Conservation (phyloP, 2,113 vertebrate genomes). For the Gila orcuttii region DNA sequence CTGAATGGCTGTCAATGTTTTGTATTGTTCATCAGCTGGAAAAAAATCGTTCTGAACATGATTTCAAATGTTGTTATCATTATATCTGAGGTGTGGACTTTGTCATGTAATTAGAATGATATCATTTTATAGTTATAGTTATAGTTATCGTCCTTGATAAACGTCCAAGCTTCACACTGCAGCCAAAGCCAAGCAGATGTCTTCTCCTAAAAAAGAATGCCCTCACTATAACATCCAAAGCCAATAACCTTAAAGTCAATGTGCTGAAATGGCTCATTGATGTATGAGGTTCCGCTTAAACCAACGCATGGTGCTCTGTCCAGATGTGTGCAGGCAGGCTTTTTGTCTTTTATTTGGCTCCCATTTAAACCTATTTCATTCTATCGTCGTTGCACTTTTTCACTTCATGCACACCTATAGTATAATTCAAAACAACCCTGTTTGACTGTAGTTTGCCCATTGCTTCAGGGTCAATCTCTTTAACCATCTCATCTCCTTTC, state of each 20-base stretch:
- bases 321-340: slow-evolving; percentile 19
- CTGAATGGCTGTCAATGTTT: neutral
- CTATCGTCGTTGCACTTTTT: neutral
- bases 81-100: neutral
- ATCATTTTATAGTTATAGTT: no score
- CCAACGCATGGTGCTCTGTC: slow-evolving; percentile 11
- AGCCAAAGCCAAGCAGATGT: slow-evolving; percentile 38
- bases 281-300: slow-evolving; percentile 40
- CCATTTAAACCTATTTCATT: neutral
- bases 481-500: slow-evolving; percentile 25
- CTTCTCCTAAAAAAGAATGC: slow-evolving; percentile 29
- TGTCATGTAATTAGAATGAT: neutral
- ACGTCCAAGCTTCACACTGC: slow-evolving; percentile 2
- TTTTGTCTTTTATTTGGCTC: slow-evolving; percentile 29
- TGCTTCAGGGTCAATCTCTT: slow-evolving; percentile 21
- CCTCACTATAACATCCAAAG: slow-evolving; percentile 38
- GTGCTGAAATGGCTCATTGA: slow-evolving; percentile 39
- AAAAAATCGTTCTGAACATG: neutral
- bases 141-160: neutral
- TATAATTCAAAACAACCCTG: slow-evolving; percentile 22
- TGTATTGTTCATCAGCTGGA: neutral
- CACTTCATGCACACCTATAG: neutral
- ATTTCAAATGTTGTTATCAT: neutral
- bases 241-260: slow-evolving; percentile 19
- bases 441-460: slow-evolving; percentile 1